phyloP scores from a whole-genome alignment of 2,113 vertebrate genomes.

The Dolichallabes microphthalmus region DNA sequence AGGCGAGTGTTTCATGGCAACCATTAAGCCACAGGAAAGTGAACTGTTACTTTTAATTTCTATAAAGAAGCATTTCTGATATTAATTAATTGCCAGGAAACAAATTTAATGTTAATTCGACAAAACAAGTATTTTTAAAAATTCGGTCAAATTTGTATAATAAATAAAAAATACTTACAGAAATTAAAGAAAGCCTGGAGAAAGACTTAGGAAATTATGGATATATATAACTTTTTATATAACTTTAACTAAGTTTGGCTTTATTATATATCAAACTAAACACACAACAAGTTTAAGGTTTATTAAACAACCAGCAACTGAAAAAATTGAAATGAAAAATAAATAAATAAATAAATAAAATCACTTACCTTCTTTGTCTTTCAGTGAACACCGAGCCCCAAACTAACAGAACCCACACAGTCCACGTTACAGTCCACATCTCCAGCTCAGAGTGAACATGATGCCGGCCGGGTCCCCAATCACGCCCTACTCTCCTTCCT shows the following conservation, averaged over 20 bases:
- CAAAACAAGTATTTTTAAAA: background rate
- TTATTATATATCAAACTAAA: background rate
- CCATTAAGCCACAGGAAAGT: background rate
- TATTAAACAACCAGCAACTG: background rate
- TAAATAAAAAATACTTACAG: background rate
- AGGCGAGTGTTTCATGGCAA: background rate
- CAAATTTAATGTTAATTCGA: background rate
- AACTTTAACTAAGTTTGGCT: background rate
- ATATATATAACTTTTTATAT: too few relatives aligned
- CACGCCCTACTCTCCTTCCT: background rate
- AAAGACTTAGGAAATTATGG: background rate
- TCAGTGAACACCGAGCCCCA: constrained; percentile 52
- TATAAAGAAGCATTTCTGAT: background rate
- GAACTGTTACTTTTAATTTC: background rate
- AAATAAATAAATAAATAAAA: background rate
- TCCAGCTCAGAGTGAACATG: constrained; percentile 39
- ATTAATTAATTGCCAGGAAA: background rate
- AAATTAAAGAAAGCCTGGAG: background rate
- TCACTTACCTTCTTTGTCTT: constrained; percentile 56
- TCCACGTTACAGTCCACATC: constrained; percentile 61
- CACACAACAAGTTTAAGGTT: background rate
- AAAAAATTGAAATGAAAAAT: background rate
- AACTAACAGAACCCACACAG: constrained; percentile 49
- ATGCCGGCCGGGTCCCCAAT: constrained; percentile 20
- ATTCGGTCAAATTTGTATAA: background rate